Evolutionary conservation across 2,888 invertebrate genomes (phyloP), one percentile per base, ranked within the genome.

Genomic region (Polymixis lichenea): DNA sequence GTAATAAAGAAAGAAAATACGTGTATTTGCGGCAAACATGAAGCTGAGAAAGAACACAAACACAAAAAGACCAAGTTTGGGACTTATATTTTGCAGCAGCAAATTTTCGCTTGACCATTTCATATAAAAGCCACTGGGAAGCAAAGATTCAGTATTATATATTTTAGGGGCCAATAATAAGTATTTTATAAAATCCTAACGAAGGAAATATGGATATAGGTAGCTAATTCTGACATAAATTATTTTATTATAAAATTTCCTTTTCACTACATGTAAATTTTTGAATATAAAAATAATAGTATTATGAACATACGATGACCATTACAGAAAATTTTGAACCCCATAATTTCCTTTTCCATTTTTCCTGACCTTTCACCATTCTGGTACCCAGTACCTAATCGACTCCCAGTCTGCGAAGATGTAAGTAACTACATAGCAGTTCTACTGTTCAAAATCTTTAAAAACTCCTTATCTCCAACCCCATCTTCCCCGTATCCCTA

Each of bases 391-490:
- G n/a, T n/a, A n/a, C n/a, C 17, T 6, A 56, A 17, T 66, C 28
- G 8, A 28, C 6, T 25, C 17, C n/a, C n/a, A 25, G n/a, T 19
- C 19, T 43, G 25, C 43, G n/a, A 64, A 25, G n/a, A 43, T 19
- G 2, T 13, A 43, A 11, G 43, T 43, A 56, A 56, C 55, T 55
- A 56, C 7, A 56, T n/a, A 46, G 5, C 15, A 25, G 46, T 49
- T 8, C 53, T 66, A 7, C 9, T 72, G 28, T 17, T 8, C 0
- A 51, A 28, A 28, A 60, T 15, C 17, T 72, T 38, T 13, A 28
- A 62, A 71, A 25, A 17, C 11, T 11, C 55, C 49, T 5, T 51
- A 62, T 81, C n/a, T 60, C 13, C 5, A 55, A 51, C 60, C 46
- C 49, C 28, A 60, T 64, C n/a, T 32, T 46, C 22, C 22, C 15